Percentiles rank a stretch among this genome's conserved stretches.
Conservation (phyloP, 2,797 vertebrate species). For the Darevskia nairensis region DNA sequence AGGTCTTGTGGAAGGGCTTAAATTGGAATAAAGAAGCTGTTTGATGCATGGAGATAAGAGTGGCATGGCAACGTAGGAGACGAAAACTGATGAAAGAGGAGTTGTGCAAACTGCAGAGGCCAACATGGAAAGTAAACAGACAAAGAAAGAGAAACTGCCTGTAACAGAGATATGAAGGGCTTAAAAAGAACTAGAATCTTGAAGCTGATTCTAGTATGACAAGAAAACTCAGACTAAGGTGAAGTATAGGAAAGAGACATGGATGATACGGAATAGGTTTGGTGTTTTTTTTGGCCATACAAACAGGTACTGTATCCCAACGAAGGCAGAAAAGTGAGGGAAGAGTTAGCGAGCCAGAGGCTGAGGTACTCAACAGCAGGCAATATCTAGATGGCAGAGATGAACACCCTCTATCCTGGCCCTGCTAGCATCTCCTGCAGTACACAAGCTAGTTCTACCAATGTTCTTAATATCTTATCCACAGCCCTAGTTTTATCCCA, state of each 20-base stretch:
- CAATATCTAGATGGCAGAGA: background rate
- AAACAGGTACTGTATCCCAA: background rate
- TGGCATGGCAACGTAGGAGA: background rate
- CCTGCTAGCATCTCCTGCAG: background rate
- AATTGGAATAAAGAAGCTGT: background rate
- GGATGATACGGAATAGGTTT: background rate
- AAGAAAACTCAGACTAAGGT: background rate
- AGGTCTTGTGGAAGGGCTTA: background rate
- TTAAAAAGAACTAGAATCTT: background rate
- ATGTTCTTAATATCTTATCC: background rate
- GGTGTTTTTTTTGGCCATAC: background rate
- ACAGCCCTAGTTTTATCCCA: background rate
- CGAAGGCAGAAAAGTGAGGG: background rate
- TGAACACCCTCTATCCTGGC: background rate
- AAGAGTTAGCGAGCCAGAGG: background rate
- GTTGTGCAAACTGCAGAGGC: background rate
- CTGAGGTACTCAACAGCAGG: background rate
- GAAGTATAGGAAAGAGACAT: constrained; percentile 4
- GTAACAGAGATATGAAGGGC: background rate
- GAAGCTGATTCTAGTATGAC: background rate
- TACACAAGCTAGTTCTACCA: background rate
- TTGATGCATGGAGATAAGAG: too few relatives aligned
- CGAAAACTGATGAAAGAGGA: background rate
- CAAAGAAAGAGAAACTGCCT: background rate
- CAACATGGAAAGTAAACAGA: background rate